Evolutionary conservation across 2,797 vertebrate species (phyloP).

Genomic region (Lutjanus argentimaculatus): DNA sequence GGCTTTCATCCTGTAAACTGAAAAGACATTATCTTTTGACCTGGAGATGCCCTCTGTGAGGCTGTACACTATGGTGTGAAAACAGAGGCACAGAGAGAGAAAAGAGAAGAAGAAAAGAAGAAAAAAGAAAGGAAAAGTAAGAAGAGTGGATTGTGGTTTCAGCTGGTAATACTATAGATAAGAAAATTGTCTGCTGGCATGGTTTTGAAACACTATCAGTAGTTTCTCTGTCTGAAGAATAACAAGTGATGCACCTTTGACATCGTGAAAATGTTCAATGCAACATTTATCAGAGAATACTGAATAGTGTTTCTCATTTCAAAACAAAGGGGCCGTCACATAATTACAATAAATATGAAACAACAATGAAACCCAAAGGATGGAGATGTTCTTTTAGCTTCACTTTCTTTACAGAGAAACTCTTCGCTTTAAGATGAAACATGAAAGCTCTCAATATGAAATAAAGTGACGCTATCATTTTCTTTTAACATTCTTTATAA

Average conservation of each 20-base stretch:
- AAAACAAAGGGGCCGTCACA: slow-evolving; percentile 44
- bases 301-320: slow-evolving; percentile 36
- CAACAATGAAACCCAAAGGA: slow-evolving; percentile 39
- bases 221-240: slow-evolving; percentile 53
- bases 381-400: slow-evolving; percentile 33
- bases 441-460: slow-evolving; percentile 23
- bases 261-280: slow-evolving; percentile 53
- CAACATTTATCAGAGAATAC: slow-evolving; percentile 34
- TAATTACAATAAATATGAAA: slow-evolving; percentile 44
- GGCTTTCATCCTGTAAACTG: slow-evolving; percentile 92
- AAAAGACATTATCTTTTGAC: slow-evolving; percentile 95
- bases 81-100: slow-evolving; percentile 34
- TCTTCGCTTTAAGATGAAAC: slow-evolving; percentile 25
- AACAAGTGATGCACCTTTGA: slow-evolving; percentile 67
- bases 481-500: neutral
- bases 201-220: slow-evolving; percentile 53
- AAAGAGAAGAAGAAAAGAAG: neutral
- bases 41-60: slow-evolving; percentile 88
- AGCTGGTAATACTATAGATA: slow-evolving; percentile 53
- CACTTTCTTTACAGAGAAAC: slow-evolving; percentile 9
- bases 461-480: slow-evolving; percentile 11
- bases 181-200: slow-evolving; percentile 56
- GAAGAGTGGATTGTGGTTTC: slow-evolving; percentile 46
- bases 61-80: slow-evolving; percentile 82
- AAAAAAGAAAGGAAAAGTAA: slow-evolving; percentile 30